Base-by-base conservation (phyloP, 2,888 invertebrate species). In the Theretra japonica region DNA sequence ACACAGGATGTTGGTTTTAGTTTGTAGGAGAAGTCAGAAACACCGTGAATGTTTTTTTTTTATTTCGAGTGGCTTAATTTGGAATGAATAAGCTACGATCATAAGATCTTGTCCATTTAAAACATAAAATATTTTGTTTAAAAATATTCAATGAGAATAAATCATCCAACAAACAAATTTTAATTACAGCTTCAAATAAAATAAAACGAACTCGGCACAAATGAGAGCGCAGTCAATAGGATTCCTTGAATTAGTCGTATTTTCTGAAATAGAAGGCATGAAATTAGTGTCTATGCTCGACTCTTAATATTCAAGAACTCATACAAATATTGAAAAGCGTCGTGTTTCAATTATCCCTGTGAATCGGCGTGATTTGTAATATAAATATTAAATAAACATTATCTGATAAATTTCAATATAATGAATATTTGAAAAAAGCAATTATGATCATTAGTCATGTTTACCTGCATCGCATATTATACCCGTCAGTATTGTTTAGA, bases 201-300 rank as follows among this genome's bases (percentile, higher is more conserved):
- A 53, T n/a, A 53, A 53, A 15, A 41, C 11, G 53, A 5, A 19
- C 1, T 53, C 53, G n/a, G 53, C n/a, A n/a, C n/a, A n/a, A 53
- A 53, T 19, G 53, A 53, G 5, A n/a, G n/a, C n/a, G n/a, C n/a
- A 53, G 15, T 53, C 6, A 53, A 53, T 17, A n/a, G 53, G n/a
- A 53, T 5, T 53, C 53, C 6, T 53, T 4, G n/a, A 53, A 53
- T 53, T 53, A 53, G 53, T 19, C 53, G n/a, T 6, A 53, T 53
- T n/a, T 53, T 53, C 53, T 53, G 53, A 7, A 53, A 53, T 53
- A n/a, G 53, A 53, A 53, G 53, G 53, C 53, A 53, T 53, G n/a
- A 53, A 53, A 53, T 53, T 53, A 53, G n/a, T 19, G 4, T 53
- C 53, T 15, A 50, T 50, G 33, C 7, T 33, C 33, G 33, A 33